Base-by-base conservation (phyloP, 2,888 invertebrate genomes). In the Ochropacha duplaris region DNA sequence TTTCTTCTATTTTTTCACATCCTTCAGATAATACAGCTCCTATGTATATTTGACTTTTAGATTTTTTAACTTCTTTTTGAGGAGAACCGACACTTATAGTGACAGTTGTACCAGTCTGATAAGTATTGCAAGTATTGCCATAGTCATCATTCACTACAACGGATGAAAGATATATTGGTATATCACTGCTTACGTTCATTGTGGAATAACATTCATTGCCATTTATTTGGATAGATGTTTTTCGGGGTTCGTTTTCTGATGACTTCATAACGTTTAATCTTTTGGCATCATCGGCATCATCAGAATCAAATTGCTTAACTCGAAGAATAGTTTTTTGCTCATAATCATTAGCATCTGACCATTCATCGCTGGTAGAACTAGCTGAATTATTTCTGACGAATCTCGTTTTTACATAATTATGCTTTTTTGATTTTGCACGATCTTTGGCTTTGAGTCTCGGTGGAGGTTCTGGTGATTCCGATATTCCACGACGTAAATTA, bases 171-270 rank as follows among this genome's bases (percentile, higher is more conserved):
- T 96, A 96, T 67, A 95, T 93, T 14, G 95, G 95, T 57, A 94
- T 94, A 73, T 96, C 95, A 74, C 94, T 94, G 69, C 93, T 95
- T 1, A 96, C 95, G 80, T 96, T 96, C 85, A 96, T 95, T 19
- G 96, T 96, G 52, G 95, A 96, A 76, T 96, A 96, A 86, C 94
- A 96, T 88, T 95, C 96, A 80, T 94, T 95, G 56, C 94, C 96
- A 79, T 92, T 96, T 76, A 96, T 96, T 92, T 96, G 92, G 72
- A 96, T 96, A 14, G 96, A 96, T 19, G 96, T 95, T 88, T 94
- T 94, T 71, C 94, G 90, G 12, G 90, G 86, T 62, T 93, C 92
- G 62, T 83, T 86, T 76, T 89, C 89, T 22, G 74, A 68, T 49
- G 78, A 74, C 56, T 83, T 80, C 60, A 78, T 68, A n/a, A 75